These are phyloP conservation scores for Pampusana beccarii DNA, from an alignment of 2,113 vertebrate genomes.

Conservation along the genomic window DNA sequence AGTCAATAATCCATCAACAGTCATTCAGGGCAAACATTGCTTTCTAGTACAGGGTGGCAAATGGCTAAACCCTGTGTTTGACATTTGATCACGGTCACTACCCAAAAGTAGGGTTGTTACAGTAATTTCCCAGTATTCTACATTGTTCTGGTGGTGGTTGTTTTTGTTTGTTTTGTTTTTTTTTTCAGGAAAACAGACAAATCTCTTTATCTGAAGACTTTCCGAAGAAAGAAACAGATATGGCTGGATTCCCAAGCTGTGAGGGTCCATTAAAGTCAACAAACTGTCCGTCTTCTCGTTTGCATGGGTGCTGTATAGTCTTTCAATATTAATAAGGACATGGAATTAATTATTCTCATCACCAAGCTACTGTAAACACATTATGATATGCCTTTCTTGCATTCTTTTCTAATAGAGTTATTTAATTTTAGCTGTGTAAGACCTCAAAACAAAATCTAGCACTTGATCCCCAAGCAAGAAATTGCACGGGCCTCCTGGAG, in stretches of 20 bases:
- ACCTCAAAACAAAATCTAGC: background rate
- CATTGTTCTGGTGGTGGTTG: too few species aligned
- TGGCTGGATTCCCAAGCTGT: background rate
- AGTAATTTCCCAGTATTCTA: background rate
- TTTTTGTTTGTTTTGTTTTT: background rate
- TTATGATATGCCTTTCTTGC: background rate
- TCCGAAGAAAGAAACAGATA: background rate
- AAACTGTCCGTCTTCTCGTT: background rate
- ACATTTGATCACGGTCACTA: background rate
- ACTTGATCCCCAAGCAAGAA: background rate
- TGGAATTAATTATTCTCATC: background rate
- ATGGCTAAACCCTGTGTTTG: background rate
- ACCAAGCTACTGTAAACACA: background rate
- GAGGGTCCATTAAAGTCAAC: background rate
- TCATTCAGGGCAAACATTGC: rapidly evolving
- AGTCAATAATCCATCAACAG: background rate
- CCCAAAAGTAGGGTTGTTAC: background rate
- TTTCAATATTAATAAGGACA: background rate
- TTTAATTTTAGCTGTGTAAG: background rate
- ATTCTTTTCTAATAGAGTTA: background rate
- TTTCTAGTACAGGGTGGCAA: background rate
- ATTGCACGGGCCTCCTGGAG: background rate
- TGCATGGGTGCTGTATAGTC: background rate
- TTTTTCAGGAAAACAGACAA: background rate
- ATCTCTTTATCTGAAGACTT: background rate